Conservation (phyloP, 35 echinoderm and acorn worm genomes). For the Lytechinus variegatus region DNA sequence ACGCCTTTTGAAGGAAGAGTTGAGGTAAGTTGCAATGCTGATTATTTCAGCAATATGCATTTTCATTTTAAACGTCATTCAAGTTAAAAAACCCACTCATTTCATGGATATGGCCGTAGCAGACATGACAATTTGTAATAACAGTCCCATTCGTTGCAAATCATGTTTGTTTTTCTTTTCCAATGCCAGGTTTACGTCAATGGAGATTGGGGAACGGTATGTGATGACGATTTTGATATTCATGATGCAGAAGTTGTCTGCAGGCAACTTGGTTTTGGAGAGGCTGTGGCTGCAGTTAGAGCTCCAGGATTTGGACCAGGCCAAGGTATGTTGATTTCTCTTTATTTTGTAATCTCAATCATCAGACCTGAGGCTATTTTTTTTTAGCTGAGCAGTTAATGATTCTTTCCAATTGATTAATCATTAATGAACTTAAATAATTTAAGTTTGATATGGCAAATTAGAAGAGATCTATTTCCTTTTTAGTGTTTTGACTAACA, state of each 20-base stretch:
- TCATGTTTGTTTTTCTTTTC: not conserved
- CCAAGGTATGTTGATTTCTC: not conserved
- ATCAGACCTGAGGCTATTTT: no score
- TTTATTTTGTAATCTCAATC: no score
- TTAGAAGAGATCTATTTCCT: no score
- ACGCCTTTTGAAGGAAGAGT: conserved; percentile 89
- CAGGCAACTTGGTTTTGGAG: conserved; percentile 82
- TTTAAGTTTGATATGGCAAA: no score
- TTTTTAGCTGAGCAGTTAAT: no score
- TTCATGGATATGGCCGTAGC: not conserved
- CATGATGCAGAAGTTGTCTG: conserved; percentile 84
- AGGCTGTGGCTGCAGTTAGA: conserved; percentile 66
- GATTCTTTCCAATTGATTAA: no score
- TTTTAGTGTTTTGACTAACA: no score
- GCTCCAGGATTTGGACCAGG: conserved; percentile 74
- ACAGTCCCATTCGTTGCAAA: not conserved
- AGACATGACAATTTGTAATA: not conserved
- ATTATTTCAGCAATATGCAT: not conserved
- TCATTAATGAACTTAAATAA: no score
- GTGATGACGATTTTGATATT: conserved; percentile 90
- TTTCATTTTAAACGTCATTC: not conserved
- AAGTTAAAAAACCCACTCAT: not conserved
- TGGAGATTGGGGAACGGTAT: conserved; percentile 91
- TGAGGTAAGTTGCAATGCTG: conserved; percentile 69
- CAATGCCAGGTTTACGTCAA: conserved; percentile 65